A percentile compares a stretch with the other conserved stretches of the same genome.
These are phyloP conservation scores for Alexandromys fortis DNA, from an alignment of 2,113 vertebrate genomes.

Conservation along the genomic window DNA sequence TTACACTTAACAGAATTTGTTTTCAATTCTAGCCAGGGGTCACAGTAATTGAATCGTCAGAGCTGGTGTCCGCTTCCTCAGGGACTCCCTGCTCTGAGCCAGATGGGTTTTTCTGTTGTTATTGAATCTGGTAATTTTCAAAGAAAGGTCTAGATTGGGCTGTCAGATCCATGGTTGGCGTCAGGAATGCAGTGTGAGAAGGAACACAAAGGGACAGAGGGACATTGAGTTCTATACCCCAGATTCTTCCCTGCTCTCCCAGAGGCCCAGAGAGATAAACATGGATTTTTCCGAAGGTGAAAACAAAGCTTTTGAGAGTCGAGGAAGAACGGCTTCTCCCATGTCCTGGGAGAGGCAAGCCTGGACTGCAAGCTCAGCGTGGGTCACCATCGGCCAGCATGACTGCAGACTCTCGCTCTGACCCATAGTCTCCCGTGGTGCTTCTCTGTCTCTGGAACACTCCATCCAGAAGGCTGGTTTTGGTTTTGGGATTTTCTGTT, in stretches of 20 bases:
- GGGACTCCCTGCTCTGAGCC: background rate
- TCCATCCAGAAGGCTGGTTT: background rate
- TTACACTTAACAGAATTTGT: constrained; percentile 77
- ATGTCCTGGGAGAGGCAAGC: background rate
- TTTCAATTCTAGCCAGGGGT: constrained; percentile 75
- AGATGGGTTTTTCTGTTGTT: constrained; percentile 60
- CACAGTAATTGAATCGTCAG: constrained; percentile 74
- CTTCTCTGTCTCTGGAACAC: background rate
- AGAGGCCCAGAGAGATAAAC: background rate
- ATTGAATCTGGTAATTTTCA: constrained; percentile 72
- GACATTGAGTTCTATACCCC: accelerated
- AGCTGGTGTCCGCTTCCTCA: constrained; percentile 63
- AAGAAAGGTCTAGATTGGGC: constrained; percentile 52
- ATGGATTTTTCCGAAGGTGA: background rate
- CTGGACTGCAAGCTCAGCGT: background rate
- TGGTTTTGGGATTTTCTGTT: background rate
- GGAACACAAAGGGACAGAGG: background rate
- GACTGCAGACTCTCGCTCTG: background rate
- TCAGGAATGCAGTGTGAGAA: background rate
- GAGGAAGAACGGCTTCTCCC: background rate
- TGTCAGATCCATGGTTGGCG: background rate
- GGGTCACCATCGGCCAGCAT: accelerated
- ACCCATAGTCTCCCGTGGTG: background rate
- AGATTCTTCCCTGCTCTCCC: accelerated
- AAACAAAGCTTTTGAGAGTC: background rate